A percentile compares a stretch with the other conserved stretches of the same genome.
These are phyloP conservation scores for Zophobas morio DNA, from an alignment of 1,140 invertebrate species.

Conservation along the genomic window DNA sequence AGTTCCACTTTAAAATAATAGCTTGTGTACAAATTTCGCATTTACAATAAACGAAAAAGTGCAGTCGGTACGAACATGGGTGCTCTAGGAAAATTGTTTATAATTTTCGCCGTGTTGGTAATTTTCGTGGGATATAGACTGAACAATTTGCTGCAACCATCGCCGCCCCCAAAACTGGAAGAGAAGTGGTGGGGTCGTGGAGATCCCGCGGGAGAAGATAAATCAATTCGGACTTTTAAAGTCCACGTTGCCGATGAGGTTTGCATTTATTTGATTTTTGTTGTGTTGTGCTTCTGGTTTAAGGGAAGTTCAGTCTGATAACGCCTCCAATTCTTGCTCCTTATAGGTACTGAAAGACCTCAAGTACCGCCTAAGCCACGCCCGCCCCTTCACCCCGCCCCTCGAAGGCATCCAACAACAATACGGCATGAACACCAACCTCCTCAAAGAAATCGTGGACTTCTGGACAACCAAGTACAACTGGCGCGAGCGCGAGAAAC, in stretches of 20 bases:
- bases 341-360: constrained; percentile 74
- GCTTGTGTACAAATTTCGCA: too few species aligned
- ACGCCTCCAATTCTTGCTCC: too few species aligned
- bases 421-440: constrained; percentile 83
- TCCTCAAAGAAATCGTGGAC: constrained; percentile 79
- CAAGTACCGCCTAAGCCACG: constrained; percentile 71
- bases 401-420: constrained; percentile 79
- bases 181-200: constrained; percentile 70
- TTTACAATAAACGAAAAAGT: too few species aligned
- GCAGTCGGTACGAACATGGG: constrained; percentile 4
- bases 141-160: constrained; percentile 36
- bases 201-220: constrained; percentile 63
- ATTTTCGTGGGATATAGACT: constrained; percentile 17
- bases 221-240: constrained; percentile 69
- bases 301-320: too few species aligned
- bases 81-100: not conserved
- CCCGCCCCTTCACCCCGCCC: constrained; percentile 72
- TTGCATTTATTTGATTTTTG: constrained; percentile 69
- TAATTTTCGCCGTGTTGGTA: not conserved
- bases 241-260: constrained; percentile 68
- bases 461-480: constrained; percentile 85
- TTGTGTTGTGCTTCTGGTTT: too few species aligned
- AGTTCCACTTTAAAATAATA: too few species aligned
- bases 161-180: constrained; percentile 52
- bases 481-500: constrained; percentile 78